Evolutionary conservation across 2,888 invertebrate genomes (phyloP).

Genomic region (Mythimna lalbum): DNA sequence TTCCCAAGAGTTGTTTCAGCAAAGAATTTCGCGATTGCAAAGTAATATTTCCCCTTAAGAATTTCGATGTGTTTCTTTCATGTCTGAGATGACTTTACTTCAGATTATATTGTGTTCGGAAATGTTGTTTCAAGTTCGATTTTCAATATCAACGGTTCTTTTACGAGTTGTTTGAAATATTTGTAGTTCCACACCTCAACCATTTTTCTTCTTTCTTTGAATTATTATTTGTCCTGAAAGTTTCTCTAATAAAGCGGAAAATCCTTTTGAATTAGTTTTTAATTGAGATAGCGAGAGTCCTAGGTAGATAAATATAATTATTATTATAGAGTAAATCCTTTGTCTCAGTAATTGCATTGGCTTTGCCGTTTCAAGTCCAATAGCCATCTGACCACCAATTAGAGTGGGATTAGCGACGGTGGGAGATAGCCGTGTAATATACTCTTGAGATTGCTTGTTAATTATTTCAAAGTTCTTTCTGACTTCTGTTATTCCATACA

Average conservation of each 20-base stretch:
- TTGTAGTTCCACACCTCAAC: constrained; percentile 55
- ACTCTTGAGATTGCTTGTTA: constrained; percentile 81
- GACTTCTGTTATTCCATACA: constrained; percentile 52
- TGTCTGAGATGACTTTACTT: constrained; percentile 88
- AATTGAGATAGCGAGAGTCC: constrained; percentile 20
- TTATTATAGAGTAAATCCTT: constrained; percentile 75
- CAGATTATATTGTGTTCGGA: constrained; percentile 84
- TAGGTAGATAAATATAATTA: constrained; percentile 55
- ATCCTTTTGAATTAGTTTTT: constrained; percentile 22
- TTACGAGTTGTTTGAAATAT: constrained; percentile 67
- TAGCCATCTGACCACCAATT: constrained; percentile 89
- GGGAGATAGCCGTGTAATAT: constrained; percentile 73
- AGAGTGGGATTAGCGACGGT: constrained; percentile 84
- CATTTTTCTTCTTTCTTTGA: constrained; percentile 56
- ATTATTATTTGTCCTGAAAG: constrained; percentile 8
- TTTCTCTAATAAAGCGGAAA: constrained; percentile 1
- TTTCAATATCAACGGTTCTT: constrained; percentile 76
- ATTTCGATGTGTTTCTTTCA: constrained; percentile 90
- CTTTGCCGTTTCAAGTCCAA: constrained; percentile 87
- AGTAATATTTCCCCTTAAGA: constrained; percentile 90
- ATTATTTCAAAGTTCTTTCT: constrained; percentile 73
- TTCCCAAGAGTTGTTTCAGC: constrained; percentile 89
- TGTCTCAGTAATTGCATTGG: constrained; percentile 84
- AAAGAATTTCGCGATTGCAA: constrained; percentile 90
- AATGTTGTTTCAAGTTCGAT: constrained; percentile 80